Evolutionary conservation across 2,797 vertebrate species (phyloP), one percentile per base, ranked within the genome.

Genomic region (Coreius guichenoti): DNA sequence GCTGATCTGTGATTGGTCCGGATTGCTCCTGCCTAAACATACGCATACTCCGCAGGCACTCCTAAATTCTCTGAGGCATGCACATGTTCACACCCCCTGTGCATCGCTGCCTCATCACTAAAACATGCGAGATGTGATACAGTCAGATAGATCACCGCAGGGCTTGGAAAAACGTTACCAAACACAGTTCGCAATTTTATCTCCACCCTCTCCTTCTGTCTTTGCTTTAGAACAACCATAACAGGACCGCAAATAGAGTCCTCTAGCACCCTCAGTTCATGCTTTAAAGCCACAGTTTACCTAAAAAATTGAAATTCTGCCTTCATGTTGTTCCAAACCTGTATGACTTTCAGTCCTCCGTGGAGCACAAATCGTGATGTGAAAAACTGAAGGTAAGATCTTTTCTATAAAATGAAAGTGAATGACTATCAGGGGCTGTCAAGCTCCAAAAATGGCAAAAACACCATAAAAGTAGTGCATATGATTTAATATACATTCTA

Each of bases 81-180:
- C 67, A 70, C 72, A 81, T 67, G 68, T 86, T 81, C 77, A 51
- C 76, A 65, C 83, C 51, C 70, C 72, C 80, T 23, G 73, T 29
- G 84, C 86, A 84, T 80, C 51, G 87, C 90, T 90, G 51, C 5
- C 91, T 93, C 92, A 91, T 88, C 83, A 88, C 85, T 89, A 88
- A 89, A 89, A 90, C 87, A 91, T 90, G 88, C 75, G 81, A 70
- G 79, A 82, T 65, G 65, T 73, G 31, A 82, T 54, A 86, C 88
- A 87, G 84, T 72, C 78, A 82, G 87, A 87, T 54, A 88, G 77
- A 84, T 87, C 82, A 82, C 80, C 47, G 56, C 56, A 14, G 76
- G 85, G 88, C 47, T 79, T 84, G 65, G 80, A 85, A 83, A 86
- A 81, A 70, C 69, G 23, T 83, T 82, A 86, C 56, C 83, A 87